These are phyloP conservation scores for Hippasteria phrygiana DNA, from an alignment of 53 echinoderm and acorn worm species.

Conservation along the genomic window DNA sequence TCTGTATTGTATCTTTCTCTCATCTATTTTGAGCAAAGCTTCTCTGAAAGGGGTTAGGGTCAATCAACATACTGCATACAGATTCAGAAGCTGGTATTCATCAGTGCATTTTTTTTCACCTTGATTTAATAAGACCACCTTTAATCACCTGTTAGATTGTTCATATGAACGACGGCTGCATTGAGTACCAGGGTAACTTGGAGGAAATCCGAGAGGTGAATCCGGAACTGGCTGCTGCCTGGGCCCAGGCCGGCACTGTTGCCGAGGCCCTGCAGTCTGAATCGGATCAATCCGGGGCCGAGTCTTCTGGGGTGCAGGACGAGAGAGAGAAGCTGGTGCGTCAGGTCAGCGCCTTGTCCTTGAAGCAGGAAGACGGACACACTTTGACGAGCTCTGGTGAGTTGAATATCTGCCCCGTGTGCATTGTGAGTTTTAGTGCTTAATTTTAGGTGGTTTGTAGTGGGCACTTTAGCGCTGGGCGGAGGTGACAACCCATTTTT, in stretches of 20 bases:
- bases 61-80: too few relatives aligned
- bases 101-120: background rate
- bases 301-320: conserved; percentile 49
- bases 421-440: too few relatives aligned
- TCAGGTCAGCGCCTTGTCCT: conserved; percentile 75
- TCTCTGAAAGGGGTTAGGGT: too few relatives aligned
- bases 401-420: too few relatives aligned
- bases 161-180: conserved; percentile 81
- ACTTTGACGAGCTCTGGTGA: too few relatives aligned
- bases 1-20: too few relatives aligned
- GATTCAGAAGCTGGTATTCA: too few relatives aligned
- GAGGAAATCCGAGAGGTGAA: conserved; percentile 82
- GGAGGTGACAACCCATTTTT: too few relatives aligned
- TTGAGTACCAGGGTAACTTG: conserved; percentile 80
- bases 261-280: conserved; percentile 74
- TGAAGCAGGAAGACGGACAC: conserved; percentile 42
- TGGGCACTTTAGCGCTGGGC: too few relatives aligned
- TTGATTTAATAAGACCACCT: background rate
- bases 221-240: conserved; percentile 71
- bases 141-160: background rate
- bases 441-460: too few relatives aligned
- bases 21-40: too few relatives aligned
- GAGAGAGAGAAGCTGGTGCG: conserved; percentile 73
- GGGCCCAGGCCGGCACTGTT: conserved; percentile 43
- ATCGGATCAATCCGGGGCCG: conserved; percentile 50